Percentiles rank a stretch among this genome's conserved stretches.
Evolutionary conservation across 30 jellyfish, hydroid and myxozoan species (phyloP).

Genomic region (Pseudorhiza aurosa): DNA sequence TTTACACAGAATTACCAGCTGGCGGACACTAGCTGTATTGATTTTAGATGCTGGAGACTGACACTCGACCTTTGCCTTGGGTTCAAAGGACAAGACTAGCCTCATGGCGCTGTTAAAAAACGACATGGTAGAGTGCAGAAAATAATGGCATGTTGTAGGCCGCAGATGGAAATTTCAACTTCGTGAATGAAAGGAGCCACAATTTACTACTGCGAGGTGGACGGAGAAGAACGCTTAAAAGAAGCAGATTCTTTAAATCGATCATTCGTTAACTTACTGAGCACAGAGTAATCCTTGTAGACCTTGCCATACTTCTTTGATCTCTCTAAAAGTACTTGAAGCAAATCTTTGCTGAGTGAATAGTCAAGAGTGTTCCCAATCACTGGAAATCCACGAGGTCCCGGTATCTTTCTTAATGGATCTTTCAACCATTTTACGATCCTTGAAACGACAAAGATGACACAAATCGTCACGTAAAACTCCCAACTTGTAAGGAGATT

Average conservation of each 20-base stretch:
- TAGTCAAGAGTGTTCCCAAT: constrained; percentile 48
- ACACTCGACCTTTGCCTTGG: too few relatives aligned
- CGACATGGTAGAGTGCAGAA: too few relatives aligned
- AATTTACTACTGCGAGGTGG: too few relatives aligned
- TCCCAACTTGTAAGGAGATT: constrained; percentile 39
- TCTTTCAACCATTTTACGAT: constrained; percentile 35
- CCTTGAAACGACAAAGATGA: constrained; percentile 8
- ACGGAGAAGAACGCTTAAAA: too few relatives aligned
- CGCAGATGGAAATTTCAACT: neutral
- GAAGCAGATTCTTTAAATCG: too few relatives aligned
- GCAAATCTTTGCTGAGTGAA: constrained; percentile 1
- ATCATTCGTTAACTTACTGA: constrained; percentile 41
- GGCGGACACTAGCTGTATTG: too few relatives aligned
- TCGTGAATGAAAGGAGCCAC: too few relatives aligned
- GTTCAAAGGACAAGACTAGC: too few relatives aligned
- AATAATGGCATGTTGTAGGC: too few relatives aligned
- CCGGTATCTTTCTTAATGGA: constrained; percentile 40
- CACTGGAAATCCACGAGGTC: constrained; percentile 44
- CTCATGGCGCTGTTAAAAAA: too few relatives aligned
- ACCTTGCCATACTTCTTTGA: constrained; percentile 38
- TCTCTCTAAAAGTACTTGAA: constrained; percentile 14
- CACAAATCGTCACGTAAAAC: constrained; percentile 2
- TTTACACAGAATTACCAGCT: too few relatives aligned
- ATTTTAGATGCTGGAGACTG: too few relatives aligned
- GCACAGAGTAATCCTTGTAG: constrained; percentile 22